Conservation (phyloP, 2,113 vertebrate species). For the Ciconia boyciana region DNA sequence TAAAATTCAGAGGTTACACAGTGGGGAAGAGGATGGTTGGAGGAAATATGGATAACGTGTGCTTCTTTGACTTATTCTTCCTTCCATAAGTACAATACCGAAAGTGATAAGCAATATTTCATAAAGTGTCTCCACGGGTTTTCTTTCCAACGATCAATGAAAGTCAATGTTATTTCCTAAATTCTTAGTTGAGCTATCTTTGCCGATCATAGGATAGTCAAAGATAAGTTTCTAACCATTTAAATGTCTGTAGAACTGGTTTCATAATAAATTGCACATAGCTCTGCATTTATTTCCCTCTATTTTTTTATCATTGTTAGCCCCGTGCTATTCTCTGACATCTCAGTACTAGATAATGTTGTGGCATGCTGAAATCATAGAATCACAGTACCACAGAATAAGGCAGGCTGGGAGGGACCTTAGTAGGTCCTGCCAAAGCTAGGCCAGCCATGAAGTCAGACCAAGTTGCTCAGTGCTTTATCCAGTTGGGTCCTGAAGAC, state of each 20-base stretch:
- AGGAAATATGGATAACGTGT: background rate
- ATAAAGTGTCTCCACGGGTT: background rate
- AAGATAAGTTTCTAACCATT: background rate
- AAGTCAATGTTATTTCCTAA: background rate
- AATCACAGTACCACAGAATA: background rate
- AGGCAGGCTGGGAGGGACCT: background rate
- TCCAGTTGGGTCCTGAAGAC: background rate
- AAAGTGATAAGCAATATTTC: background rate
- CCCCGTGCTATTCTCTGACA: background rate
- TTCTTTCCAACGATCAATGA: background rate
- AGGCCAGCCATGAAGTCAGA: background rate
- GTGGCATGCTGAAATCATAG: background rate
- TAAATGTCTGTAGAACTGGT: background rate
- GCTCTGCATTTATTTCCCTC: background rate
- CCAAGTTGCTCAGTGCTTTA: background rate
- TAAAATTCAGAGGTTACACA: background rate
- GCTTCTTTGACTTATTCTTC: background rate
- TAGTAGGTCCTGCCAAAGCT: background rate
- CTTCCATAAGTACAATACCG: background rate
- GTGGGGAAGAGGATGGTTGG: background rate
- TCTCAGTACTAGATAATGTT: background rate
- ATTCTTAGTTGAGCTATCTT: background rate
- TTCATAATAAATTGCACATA: background rate
- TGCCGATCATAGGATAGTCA: background rate
- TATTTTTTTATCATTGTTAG: background rate